Base-by-base conservation (phyloP, 2,888 invertebrate genomes). In the Microdon myrmicae region DNA sequence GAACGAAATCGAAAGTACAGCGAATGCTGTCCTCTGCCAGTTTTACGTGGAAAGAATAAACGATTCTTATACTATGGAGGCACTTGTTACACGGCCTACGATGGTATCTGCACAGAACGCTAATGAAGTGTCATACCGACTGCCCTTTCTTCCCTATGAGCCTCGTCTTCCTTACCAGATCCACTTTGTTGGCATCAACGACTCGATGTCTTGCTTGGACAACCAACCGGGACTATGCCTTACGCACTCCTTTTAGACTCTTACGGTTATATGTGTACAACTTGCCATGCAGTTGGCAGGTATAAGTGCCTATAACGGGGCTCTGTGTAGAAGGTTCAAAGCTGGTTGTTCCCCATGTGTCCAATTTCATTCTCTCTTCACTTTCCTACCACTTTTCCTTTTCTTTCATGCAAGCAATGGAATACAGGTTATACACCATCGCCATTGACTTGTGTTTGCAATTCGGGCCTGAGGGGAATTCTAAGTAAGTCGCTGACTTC, bases 1-100 rank as follows among this genome's bases (percentile, higher is more conserved):
- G 47, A 58, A 47, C 32, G 43, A 64, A 64, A 64, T 56, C 53
- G 64, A 64, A 64, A 64, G 64, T 64, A 51, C 56, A 64, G 58
- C 58, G 45, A 64, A 53, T 45, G 41, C 35, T 31, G 53, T 43
- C 47, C 41, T n/a, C n/a, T n/a, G n/a, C n/a, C n/a, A n/a, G n/a
- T n/a, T n/a, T n/a, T n/a, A 43, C 43, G 43, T 43, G 43, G 31
- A 20, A 32, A 29, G 10, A 31, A 16, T n/a, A 4, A 14, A 31
- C 16, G 31, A 43, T 20, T 31, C 43, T 31, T 13, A 12, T 13
- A 8, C 45, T 14, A 12, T 10, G 7, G 16, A 26, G 29, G n/a
- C 17, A 16, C 16, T n/a, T n/a, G n/a, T n/a, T n/a, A n/a, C n/a
- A n/a, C n/a, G n/a, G n/a, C n/a, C n/a, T n/a, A 13, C 10, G 13